These are phyloP conservation scores for Stenopsyche tienmushanensis DNA, from an alignment of 1,140 invertebrate species.

Conservation along the genomic window DNA sequence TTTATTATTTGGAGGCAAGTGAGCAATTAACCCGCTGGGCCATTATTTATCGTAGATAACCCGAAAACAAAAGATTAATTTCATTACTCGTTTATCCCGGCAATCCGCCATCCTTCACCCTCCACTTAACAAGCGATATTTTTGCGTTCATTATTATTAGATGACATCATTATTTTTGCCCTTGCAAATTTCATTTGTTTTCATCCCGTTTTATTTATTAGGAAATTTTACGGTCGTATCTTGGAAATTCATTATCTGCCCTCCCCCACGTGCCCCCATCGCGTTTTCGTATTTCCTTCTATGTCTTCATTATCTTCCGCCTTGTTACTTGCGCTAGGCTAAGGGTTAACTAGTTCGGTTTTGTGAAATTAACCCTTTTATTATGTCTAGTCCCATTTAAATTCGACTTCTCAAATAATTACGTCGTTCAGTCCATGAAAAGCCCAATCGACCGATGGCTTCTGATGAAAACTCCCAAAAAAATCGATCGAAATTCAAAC, in stretches of 20 bases:
- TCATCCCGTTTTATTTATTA: conserved; percentile 35
- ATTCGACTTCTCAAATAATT: no score
- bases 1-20: no score
- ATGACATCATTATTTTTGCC: conserved; percentile 42
- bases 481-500: no score
- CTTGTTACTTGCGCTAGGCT: conserved; percentile 11
- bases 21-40: no score
- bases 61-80: conserved; percentile 24
- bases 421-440: no score
- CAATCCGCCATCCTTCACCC: conserved; percentile 8
- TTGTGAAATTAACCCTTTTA: conserved; percentile 27
- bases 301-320: conserved; percentile 16
- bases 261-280: background rate
- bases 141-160: conserved; percentile 36
- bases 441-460: no score
- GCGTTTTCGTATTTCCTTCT: conserved; percentile 7
- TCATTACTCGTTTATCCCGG: conserved; percentile 7
- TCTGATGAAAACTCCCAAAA: no score
- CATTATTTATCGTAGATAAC: conserved; percentile 1
- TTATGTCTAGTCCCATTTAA: background rate
- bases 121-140: conserved; percentile 38
- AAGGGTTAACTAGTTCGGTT: conserved; percentile 29
- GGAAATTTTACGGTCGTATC: conserved; percentile 28
- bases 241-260: conserved; percentile 24
- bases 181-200: conserved; percentile 35